Percentiles rank a stretch among this genome's conserved stretches.
Evolutionary conservation across 2,113 vertebrate genomes (phyloP).

Genomic region (Polyodon spathula): DNA sequence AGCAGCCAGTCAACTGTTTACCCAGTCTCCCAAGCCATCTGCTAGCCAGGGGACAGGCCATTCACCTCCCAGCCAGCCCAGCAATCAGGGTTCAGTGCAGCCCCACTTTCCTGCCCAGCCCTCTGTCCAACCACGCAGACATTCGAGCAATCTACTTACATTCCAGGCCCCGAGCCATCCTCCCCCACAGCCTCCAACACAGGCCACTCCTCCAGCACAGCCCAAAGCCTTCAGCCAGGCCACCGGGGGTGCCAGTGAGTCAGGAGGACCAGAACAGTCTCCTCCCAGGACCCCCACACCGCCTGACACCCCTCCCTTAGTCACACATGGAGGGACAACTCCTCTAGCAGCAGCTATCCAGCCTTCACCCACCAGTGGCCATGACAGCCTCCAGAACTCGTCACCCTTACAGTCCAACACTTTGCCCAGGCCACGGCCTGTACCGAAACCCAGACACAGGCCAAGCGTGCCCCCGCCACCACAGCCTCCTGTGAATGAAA

Average conservation of each 20-base stretch:
- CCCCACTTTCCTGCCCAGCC: slow-evolving; percentile 36
- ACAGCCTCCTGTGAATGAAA: slow-evolving; percentile 54
- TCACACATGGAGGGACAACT: slow-evolving; percentile 27
- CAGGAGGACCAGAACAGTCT: slow-evolving; percentile 49
- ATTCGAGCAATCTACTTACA: slow-evolving; percentile 69
- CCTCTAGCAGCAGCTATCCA: not conserved
- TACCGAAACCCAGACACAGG: slow-evolving; percentile 83
- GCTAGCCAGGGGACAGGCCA: slow-evolving; percentile 45
- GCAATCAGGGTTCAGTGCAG: slow-evolving; percentile 39
- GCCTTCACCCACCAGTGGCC: slow-evolving; percentile 21
- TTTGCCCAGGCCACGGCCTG: slow-evolving; percentile 70
- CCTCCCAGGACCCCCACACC: slow-evolving; percentile 79
- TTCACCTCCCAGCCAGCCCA: slow-evolving; percentile 48
- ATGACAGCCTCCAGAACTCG: slow-evolving; percentile 42
- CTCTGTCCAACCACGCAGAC: slow-evolving; percentile 59
- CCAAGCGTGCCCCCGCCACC: slow-evolving; percentile 83
- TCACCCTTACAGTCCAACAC: slow-evolving; percentile 60
- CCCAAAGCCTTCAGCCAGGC: slow-evolving; percentile 31
- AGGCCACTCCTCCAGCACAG: slow-evolving; percentile 46
- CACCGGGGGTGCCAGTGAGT: slow-evolving; percentile 32
- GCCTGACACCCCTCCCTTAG: slow-evolving; percentile 74
- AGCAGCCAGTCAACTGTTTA: slow-evolving; percentile 54
- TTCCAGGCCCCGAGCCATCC: slow-evolving; percentile 89
- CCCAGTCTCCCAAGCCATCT: slow-evolving; percentile 59
- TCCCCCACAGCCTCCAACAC: slow-evolving; percentile 79